Percentiles rank a stretch among this genome's conserved stretches.
Conservation (phyloP, 37 sponge, comb jelly and placozoan species). For the Amphimedon queenslandica region DNA sequence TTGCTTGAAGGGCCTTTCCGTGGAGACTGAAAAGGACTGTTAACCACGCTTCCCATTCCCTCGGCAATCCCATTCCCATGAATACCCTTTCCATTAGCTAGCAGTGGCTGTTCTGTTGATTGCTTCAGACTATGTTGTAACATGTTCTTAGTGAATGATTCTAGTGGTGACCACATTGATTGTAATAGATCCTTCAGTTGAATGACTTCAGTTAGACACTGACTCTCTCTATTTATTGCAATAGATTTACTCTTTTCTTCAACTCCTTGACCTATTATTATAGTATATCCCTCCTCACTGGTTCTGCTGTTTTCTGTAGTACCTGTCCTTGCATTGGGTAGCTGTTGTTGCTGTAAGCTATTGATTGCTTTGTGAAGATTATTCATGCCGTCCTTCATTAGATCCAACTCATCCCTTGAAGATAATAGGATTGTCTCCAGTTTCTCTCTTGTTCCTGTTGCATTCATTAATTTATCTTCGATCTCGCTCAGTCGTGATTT, state of each 20-base stretch:
- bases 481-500: slow-evolving; percentile 4
- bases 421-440: slow-evolving; percentile 25
- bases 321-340: not conserved
- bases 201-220: slow-evolving; percentile 27
- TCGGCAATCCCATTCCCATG: not conserved
- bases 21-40: no score
- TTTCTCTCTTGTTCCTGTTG: slow-evolving; percentile 6
- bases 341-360: slow-evolving; percentile 19
- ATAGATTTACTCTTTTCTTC: slow-evolving; percentile 4
- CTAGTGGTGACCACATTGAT: slow-evolving; percentile 45
- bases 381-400: slow-evolving; percentile 35
- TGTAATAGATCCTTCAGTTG: slow-evolving; percentile 44
- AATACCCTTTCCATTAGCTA: slow-evolving; percentile 1
- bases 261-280: not conserved
- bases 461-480: slow-evolving; percentile 16
- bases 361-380: slow-evolving; percentile 29
- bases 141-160: slow-evolving; percentile 58
- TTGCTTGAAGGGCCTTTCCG: not conserved
- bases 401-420: slow-evolving; percentile 28
- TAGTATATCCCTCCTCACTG: not conserved
- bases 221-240: slow-evolving; percentile 46
- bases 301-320: not conserved
- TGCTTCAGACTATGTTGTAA: slow-evolving; percentile 37
- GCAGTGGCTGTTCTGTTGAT: slow-evolving; percentile 11
- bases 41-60: not conserved